Percentiles rank a stretch among this genome's conserved stretches.
phyloP scores from a whole-genome alignment of 2,113 vertebrate species.

The Lepus europaeus region DNA sequence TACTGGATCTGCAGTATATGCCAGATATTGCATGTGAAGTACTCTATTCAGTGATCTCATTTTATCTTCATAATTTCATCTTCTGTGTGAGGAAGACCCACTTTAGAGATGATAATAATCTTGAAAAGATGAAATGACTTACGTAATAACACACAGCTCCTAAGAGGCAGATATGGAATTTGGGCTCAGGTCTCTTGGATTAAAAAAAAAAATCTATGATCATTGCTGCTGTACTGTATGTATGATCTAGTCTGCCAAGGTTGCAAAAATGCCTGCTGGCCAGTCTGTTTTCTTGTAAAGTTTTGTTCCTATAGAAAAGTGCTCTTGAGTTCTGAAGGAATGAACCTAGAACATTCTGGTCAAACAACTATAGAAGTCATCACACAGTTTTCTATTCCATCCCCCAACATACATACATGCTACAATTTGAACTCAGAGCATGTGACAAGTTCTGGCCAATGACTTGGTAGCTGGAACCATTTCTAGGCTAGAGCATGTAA shows the following conservation, averaged over 20 bases:
- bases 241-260: not conserved
- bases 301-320: not conserved
- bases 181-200: not conserved
- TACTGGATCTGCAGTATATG: not conserved
- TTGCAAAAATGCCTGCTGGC: not conserved
- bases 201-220: not conserved
- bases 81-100: not conserved
- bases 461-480: not conserved
- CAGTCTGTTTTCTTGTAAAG: not conserved
- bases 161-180: not conserved
- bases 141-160: not conserved
- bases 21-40: not conserved
- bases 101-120: not conserved
- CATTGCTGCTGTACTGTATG: not conserved
- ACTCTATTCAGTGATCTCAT: not conserved
- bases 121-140: not conserved
- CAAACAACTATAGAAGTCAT: not conserved
- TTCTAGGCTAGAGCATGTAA: not conserved
- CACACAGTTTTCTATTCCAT: not conserved
- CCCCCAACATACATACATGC: not conserved
- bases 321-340: not conserved
- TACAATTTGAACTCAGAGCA: not conserved
- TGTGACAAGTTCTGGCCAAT: not conserved
- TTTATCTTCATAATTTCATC: not conserved
- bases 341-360: conserved; percentile 12